A percentile compares a stretch with the other conserved stretches of the same genome.
phyloP scores from a whole-genome alignment of 2,888 invertebrate species.

The Escarpia spicata region DNA sequence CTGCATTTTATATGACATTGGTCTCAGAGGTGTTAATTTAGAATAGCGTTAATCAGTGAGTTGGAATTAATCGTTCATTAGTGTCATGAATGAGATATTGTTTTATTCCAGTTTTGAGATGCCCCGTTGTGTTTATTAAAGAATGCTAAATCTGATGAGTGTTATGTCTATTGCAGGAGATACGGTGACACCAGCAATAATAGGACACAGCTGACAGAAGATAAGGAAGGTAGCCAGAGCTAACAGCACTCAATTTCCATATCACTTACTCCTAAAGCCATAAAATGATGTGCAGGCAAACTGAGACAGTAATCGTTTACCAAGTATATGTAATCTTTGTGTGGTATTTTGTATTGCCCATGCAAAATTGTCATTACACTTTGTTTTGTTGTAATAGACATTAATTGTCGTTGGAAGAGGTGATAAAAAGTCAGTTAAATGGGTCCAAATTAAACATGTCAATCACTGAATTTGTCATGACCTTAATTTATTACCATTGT shows the following conservation, averaged over 20 bases:
- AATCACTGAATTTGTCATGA: neutral
- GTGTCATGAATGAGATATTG: neutral
- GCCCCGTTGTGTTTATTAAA: conserved; percentile 3
- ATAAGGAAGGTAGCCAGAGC: neutral
- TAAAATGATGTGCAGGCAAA: neutral
- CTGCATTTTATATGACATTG: neutral
- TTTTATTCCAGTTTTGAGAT: neutral
- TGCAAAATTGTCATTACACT: neutral
- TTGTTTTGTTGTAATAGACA: neutral
- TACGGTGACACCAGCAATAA: conserved; percentile 7
- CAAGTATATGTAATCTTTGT: neutral
- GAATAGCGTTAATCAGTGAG: neutral
- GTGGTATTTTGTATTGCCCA: neutral
- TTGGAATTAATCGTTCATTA: neutral
- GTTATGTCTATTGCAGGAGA: neutral
- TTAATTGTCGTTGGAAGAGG: neutral
- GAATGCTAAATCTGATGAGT: conserved; percentile 5
- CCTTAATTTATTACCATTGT: neutral
- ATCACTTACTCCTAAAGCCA: neutral
- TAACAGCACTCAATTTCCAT: neutral
- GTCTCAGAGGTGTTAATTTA: neutral
- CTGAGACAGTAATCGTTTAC: neutral
- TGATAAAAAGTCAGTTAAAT: neutral
- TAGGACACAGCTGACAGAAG: conserved; percentile 5
- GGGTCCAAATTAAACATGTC: neutral